phyloP scores from a whole-genome alignment of 2,113 vertebrate genomes.

The Empidonax alnorum region DNA sequence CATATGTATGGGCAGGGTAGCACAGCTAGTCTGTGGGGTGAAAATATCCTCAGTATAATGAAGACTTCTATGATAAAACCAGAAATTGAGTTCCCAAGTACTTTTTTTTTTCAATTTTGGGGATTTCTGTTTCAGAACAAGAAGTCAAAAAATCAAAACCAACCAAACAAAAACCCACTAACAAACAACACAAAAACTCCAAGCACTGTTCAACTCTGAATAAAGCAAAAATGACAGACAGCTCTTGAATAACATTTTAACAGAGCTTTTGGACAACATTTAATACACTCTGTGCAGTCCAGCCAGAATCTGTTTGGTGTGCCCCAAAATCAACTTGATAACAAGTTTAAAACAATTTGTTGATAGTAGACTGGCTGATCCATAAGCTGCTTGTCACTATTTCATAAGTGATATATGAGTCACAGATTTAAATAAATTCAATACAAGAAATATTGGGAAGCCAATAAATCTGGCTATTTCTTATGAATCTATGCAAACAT shows the following conservation, averaged over 20 bases:
- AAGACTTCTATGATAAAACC: neutral
- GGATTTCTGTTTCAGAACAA: neutral
- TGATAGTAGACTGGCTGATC: slow-evolving; percentile 55
- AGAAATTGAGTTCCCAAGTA: neutral
- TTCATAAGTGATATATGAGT: slow-evolving; percentile 44
- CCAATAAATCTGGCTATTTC: slow-evolving; percentile 39
- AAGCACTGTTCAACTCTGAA: neutral
- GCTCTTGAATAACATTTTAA: slow-evolving; percentile 46
- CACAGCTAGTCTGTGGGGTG: neutral
- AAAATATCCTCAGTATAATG: neutral
- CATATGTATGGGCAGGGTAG: neutral
- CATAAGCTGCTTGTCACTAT: slow-evolving; percentile 50
- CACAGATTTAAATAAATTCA: slow-evolving; percentile 64
- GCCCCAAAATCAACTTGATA: slow-evolving; percentile 37
- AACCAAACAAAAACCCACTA: neutral
- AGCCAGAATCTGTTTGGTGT: slow-evolving; percentile 1
- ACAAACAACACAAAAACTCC: neutral
- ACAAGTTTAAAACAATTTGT: slow-evolving; percentile 48
- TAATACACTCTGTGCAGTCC: slow-evolving; percentile 34
- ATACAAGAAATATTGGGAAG: slow-evolving; percentile 54
- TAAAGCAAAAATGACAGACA: neutral
- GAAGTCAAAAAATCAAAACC: neutral
- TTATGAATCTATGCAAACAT: slow-evolving; percentile 63
- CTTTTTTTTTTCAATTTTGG: neutral
- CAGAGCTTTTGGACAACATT: neutral